A percentile compares a stretch with the other conserved stretches of the same genome.
phyloP scores from a whole-genome alignment of 2,797 vertebrate species.

The Darevskia nairensis region DNA sequence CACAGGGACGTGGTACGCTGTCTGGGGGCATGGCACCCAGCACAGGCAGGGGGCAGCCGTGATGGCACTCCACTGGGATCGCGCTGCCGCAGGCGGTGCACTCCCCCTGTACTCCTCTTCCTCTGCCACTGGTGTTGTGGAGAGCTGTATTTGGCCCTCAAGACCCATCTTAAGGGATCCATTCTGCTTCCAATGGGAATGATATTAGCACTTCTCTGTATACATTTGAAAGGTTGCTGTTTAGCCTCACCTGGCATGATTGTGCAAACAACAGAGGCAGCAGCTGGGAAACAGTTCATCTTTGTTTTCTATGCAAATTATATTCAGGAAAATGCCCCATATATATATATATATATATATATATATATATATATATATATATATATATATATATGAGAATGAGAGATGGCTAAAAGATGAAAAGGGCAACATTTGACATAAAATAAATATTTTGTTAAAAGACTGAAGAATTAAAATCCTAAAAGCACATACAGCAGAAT shows the following conservation, averaged over 20 bases:
- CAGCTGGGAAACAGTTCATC: not conserved
- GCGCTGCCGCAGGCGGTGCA: too few species aligned
- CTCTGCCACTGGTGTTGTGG: too few species aligned
- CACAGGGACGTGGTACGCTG: too few species aligned
- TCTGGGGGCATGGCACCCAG: too few species aligned
- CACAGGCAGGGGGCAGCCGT: too few species aligned
- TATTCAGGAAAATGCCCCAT: not conserved
- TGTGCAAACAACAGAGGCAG: not conserved
- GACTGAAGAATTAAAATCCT: not conserved
- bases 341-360: too few species aligned
- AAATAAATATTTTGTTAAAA: not conserved
- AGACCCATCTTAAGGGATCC: too few species aligned
- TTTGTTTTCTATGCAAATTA: not conserved
- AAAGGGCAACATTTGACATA: not conserved
- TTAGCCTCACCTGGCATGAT: not conserved
- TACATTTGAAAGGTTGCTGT: rapidly evolving
- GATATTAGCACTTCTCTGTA: not conserved
- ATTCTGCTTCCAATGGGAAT: not conserved
- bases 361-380: not conserved
- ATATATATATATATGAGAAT: too few species aligned
- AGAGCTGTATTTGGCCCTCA: not conserved
- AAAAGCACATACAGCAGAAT: not conserved
- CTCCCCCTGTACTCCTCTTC: too few species aligned
- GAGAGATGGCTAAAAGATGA: not conserved
- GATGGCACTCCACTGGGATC: too few species aligned